Percentiles rank a stretch among this genome's conserved stretches.
phyloP scores from a whole-genome alignment of 2,888 invertebrate species.

The Eretmocerus hayati region DNA sequence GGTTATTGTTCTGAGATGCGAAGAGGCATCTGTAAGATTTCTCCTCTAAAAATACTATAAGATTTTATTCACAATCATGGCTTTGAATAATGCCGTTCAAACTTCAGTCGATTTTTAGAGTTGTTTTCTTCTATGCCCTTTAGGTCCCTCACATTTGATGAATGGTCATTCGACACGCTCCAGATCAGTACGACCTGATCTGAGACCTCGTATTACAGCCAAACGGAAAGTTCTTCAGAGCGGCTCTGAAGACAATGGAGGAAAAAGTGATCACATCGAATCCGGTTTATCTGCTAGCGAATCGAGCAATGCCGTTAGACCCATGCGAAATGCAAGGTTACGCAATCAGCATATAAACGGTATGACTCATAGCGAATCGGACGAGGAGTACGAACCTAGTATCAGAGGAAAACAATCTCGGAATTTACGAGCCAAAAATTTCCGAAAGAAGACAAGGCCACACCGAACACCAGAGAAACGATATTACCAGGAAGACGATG shows the following conservation, averaged over 20 bases:
- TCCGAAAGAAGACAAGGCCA: constrained; percentile 27
- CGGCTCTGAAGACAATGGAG: constrained; percentile 5
- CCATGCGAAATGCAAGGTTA: constrained; percentile 27
- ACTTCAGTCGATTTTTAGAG: too few species aligned
- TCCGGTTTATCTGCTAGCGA: constrained; percentile 24
- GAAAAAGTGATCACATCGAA: constrained; percentile 3
- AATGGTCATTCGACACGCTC: constrained; percentile 37
- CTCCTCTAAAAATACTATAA: background rate
- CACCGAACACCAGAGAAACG: constrained; percentile 29
- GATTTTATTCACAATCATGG: background rate
- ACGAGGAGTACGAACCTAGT: constrained; percentile 53
- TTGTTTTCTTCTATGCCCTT: too few species aligned
- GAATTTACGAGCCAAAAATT: constrained; percentile 37
- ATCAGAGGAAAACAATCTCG: constrained; percentile 36
- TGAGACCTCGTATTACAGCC: constrained; percentile 30
- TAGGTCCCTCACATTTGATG: constrained; percentile 41
- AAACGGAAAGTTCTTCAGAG: constrained; percentile 4
- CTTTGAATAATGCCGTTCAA: background rate
- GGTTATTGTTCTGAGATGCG: too few species aligned
- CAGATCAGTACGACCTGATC: constrained; percentile 29
- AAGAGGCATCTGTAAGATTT: too few species aligned
- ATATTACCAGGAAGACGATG: constrained; percentile 29
- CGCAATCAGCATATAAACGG: constrained; percentile 31
- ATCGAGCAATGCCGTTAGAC: constrained; percentile 24
- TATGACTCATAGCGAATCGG: constrained; percentile 48